Conservation (phyloP, 1,140 invertebrate species). For the Pseudoatta argentina region DNA sequence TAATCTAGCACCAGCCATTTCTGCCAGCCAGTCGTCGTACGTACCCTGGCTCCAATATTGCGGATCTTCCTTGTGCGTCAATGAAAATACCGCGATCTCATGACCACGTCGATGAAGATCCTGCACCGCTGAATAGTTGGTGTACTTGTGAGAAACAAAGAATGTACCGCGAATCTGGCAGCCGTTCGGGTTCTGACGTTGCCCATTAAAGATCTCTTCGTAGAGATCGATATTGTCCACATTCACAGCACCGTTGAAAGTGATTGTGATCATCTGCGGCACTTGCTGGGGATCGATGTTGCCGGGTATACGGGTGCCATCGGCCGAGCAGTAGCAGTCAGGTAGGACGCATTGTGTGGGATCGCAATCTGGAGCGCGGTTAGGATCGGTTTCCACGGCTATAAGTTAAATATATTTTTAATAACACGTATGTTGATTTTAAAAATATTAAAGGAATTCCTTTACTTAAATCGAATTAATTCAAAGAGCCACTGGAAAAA, state of each 20-base stretch:
- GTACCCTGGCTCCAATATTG: conserved; percentile 95
- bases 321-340: conserved; percentile 97
- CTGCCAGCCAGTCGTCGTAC: conserved; percentile 97
- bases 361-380: conserved; percentile 96
- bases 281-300: conserved; percentile 93
- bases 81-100: conserved; percentile 97
- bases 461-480: background rate
- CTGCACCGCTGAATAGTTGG: conserved; percentile 97
- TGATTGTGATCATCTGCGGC: conserved; percentile 97
- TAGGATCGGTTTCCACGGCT: conserved; percentile 96
- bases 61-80: conserved; percentile 96
- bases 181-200: conserved; percentile 95
- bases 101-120: conserved; percentile 96
- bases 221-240: conserved; percentile 97
- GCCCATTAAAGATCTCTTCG: conserved; percentile 95
- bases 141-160: conserved; percentile 98
- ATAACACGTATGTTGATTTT: background rate
- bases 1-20: conserved; percentile 97
- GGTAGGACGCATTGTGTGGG: conserved; percentile 94
- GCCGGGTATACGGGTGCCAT: conserved; percentile 95
- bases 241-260: conserved; percentile 98
- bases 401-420: conserved; percentile 63
- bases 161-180: conserved; percentile 97
- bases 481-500: too few species aligned
- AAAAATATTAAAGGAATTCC: background rate